These are phyloP conservation scores for Trichechus manatus DNA, from an alignment of 2,113 vertebrate genomes.

Conservation along the genomic window DNA sequence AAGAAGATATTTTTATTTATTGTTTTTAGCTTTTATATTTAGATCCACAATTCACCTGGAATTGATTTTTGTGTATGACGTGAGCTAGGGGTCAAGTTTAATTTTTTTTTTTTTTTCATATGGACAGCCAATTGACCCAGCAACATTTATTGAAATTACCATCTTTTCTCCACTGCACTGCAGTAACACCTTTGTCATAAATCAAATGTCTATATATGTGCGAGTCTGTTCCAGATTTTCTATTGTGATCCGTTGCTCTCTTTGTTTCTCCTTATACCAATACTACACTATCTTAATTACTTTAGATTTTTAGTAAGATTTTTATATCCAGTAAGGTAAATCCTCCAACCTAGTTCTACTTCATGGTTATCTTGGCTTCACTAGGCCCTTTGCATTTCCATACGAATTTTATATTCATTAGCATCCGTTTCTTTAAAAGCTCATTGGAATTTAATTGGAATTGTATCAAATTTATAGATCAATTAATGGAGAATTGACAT, in stretches of 20 bases:
- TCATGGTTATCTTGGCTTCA: not conserved
- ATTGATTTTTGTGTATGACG: not conserved
- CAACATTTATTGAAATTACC: not conserved
- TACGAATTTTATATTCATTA: not conserved
- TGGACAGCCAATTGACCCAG: not conserved
- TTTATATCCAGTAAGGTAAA: not conserved
- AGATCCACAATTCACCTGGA: not conserved
- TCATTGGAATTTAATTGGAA: not conserved
- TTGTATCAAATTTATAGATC: slow-evolving; percentile 12
- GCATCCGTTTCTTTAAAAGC: slow-evolving; percentile 1
- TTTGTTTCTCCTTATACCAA: not conserved
- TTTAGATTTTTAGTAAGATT: not conserved
- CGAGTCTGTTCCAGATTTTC: not conserved
- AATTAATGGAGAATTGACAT: not conserved
- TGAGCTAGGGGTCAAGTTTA: not conserved
- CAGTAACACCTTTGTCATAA: not conserved
- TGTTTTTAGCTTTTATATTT: not conserved
- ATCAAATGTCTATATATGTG: not conserved
- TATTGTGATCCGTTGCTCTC: not conserved
- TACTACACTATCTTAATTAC: not conserved
- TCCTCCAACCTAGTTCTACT: not conserved
- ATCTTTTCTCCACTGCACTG: not conserved
- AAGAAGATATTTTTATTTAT: not conserved
- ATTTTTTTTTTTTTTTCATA: not conserved
- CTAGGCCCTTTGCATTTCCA: not conserved